Evolutionary conservation across 2,113 vertebrate species (phyloP).

Genomic region (Rallus limicola): DNA sequence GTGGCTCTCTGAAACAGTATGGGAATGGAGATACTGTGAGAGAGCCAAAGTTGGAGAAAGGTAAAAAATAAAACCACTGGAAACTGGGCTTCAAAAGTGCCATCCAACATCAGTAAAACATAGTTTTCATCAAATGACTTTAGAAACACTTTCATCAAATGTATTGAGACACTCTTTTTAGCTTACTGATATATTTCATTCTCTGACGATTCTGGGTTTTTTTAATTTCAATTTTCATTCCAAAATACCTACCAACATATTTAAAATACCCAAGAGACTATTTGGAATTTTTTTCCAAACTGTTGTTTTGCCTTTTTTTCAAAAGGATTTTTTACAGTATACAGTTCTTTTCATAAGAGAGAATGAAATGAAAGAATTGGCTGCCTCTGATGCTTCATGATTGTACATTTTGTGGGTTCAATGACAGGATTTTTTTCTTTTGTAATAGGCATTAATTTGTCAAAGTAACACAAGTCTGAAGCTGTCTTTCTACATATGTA

Average conservation of each 20-base stretch:
- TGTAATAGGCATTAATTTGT: constrained; percentile 44
- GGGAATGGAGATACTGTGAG: not conserved
- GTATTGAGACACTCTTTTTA: not conserved
- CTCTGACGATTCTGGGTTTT: not conserved
- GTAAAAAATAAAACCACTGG: not conserved
- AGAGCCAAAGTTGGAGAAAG: not conserved
- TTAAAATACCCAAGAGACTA: not conserved
- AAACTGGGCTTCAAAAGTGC: not conserved
- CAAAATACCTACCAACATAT: not conserved
- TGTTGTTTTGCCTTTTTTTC: not conserved
- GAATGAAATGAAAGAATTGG: constrained; percentile 11
- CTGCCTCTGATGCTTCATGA: constrained; percentile 28
- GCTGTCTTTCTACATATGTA: not conserved
- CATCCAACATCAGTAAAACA: not conserved
- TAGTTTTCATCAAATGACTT: not conserved
- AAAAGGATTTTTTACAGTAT: not conserved
- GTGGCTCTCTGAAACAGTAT: not conserved
- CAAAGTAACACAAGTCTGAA: constrained; percentile 22
- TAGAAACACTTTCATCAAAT: not conserved
- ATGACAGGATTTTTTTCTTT: constrained; percentile 33
- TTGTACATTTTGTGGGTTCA: constrained; percentile 37
- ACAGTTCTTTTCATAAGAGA: not conserved
- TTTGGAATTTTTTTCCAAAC: not conserved
- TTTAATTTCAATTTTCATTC: not conserved
- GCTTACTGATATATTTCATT: not conserved